Evolutionary conservation across 2,888 invertebrate genomes (phyloP), one percentile per base, ranked within the genome.

Genomic region (Scaptomyza caliginosa): DNA sequence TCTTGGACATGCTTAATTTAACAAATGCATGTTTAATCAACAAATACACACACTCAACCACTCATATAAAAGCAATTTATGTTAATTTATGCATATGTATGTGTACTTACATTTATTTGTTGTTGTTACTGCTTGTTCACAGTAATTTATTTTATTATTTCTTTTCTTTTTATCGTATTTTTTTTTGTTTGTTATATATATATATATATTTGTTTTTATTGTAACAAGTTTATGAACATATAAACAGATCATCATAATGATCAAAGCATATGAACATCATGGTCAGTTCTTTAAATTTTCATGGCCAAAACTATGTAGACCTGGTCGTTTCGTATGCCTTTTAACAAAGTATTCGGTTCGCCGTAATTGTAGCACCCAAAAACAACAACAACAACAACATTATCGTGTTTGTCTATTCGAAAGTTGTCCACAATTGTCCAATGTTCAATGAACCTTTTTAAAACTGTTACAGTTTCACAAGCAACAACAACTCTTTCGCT

Each of bases 401-500:
- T 55, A 67, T 56, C 70, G 42, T 60, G 65, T 58, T 43, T 16
- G 48, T 46, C 59, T 51, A 83, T 79, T 74, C 68, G 83, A 82
- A 78, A 78, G 79, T 74, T 79, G 78, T 79, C 70, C 74, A 51
- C 60, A 64, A 46, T 67, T 79, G 67, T 72, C 43, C 56, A 62
- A 59, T 77, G 79, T 71, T 80, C 82, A 85, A 82, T 81, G 81
- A 85, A 82, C 85, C 85, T 69, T 57, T 63, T 56, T 60, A 49
- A 72, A 77, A 59, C 67, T 71, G 73, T 81, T 73, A 75, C 73
- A 64, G 55, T 72, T 77, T 70, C 57, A 56, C 32, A 36, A 30
- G 7, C 36, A 13, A 10, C n/a, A 17, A 6, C 5, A 43, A 26
- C 10, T 13, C 6, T 5, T 3, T 11, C 24, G 30, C 38, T 11